Evolutionary conservation across 2,797 vertebrate genomes (phyloP).

Genomic region (Pseudochirops cupreus): DNA sequence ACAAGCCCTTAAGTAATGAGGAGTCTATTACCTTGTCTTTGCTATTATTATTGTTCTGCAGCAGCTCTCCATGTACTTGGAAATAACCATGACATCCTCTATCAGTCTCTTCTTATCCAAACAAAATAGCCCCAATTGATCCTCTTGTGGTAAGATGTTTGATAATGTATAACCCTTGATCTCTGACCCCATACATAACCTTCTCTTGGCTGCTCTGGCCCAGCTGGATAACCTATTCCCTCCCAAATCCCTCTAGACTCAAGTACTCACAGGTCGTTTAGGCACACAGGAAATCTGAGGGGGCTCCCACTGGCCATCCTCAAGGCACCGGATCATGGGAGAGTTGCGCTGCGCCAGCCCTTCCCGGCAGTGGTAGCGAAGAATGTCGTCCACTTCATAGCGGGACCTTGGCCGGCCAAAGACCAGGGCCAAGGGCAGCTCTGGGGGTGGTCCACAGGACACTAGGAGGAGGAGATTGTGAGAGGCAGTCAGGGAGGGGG

Average conservation of each 20-base stretch:
- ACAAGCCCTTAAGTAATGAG: not conserved
- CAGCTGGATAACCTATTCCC: not conserved
- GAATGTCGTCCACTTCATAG: constrained; percentile 88
- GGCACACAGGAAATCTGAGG: constrained; percentile 90
- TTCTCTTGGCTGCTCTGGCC: not conserved
- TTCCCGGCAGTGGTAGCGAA: constrained; percentile 90
- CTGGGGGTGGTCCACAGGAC: constrained; percentile 90
- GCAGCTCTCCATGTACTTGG: not conserved
- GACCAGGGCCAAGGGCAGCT: constrained; percentile 85
- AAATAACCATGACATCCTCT: not conserved
- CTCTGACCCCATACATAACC: not conserved
- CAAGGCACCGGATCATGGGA: constrained; percentile 90
- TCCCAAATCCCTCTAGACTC: not conserved
- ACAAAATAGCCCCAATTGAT: not conserved
- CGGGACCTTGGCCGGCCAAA: constrained; percentile 88
- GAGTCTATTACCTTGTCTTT: not conserved
- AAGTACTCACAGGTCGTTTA: constrained; percentile 69
- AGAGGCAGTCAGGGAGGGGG: not conserved
- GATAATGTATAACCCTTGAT: not conserved
- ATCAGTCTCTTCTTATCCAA: not conserved
- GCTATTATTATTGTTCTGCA: not conserved
- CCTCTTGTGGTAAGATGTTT: not conserved
- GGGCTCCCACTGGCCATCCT: constrained; percentile 91
- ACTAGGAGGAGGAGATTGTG: constrained; percentile 82
- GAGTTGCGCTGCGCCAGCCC: constrained; percentile 90